Evolutionary conservation across 2,888 invertebrate species (phyloP).

Genomic region (Thereva unica): DNA sequence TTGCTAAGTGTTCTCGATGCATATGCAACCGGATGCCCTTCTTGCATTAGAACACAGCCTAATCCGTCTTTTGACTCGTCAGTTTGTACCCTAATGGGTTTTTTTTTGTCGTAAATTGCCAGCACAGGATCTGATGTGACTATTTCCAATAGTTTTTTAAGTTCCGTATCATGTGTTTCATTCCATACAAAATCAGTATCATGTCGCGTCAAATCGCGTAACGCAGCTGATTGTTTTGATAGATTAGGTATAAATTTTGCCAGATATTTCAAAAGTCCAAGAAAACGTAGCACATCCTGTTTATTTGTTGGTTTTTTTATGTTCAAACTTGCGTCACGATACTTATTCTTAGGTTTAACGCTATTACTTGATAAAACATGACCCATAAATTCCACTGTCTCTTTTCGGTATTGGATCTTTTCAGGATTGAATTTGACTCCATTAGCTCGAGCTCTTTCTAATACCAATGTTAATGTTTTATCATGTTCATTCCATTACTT

Average conservation of each 20-base stretch:
- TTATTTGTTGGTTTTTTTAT: too few relatives aligned
- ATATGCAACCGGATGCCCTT: slow-evolving; percentile 35
- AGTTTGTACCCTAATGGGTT: slow-evolving; percentile 23
- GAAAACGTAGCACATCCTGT: too few relatives aligned
- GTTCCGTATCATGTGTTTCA: slow-evolving; percentile 37
- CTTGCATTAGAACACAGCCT: slow-evolving; percentile 21
- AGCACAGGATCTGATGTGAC: slow-evolving; percentile 34
- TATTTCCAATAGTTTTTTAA: slow-evolving; percentile 19
- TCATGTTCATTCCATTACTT: slow-evolving; percentile 43
- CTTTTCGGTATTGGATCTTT: slow-evolving; percentile 45
- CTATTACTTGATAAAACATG: slow-evolving; percentile 34
- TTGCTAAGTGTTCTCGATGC: slow-evolving; percentile 48
- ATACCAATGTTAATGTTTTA: slow-evolving; percentile 43
- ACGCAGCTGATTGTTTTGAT: slow-evolving; percentile 29
- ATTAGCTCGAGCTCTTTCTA: slow-evolving; percentile 43
- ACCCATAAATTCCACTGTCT: slow-evolving; percentile 46
- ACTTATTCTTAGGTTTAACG: too few relatives aligned
- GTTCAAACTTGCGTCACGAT: too few relatives aligned
- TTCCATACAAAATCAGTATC: slow-evolving; percentile 33
- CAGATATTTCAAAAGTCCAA: slow-evolving; percentile 40
- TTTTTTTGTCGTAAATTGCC: slow-evolving; percentile 30
- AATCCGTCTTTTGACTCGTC: slow-evolving; percentile 29
- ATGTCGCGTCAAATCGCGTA: slow-evolving; percentile 32
- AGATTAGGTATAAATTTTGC: slow-evolving; percentile 41
- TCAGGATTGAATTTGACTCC: slow-evolving; percentile 48